These are phyloP conservation scores for Clinocottus analis DNA, from an alignment of 2,113 vertebrate genomes.

Conservation along the genomic window DNA sequence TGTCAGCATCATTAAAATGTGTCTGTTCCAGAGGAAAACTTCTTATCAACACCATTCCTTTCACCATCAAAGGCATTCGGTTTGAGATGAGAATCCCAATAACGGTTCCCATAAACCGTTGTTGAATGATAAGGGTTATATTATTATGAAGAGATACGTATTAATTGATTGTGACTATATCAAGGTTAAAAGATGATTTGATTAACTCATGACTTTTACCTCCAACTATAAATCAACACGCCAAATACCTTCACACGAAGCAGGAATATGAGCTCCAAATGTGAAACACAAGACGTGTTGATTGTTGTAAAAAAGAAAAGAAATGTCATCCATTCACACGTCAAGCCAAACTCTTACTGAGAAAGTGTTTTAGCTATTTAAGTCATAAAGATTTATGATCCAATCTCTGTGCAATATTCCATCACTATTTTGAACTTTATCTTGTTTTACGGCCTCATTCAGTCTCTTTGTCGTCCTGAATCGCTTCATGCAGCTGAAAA, in stretches of 20 bases:
- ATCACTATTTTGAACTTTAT: background rate
- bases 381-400: conserved; percentile 14
- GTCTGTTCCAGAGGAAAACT: conserved; percentile 28
- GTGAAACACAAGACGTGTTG: background rate
- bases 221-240: background rate
- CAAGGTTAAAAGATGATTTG: background rate
- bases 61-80: background rate
- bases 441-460: conserved; percentile 29
- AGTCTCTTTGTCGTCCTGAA: background rate
- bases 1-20: conserved; percentile 22
- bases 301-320: background rate
- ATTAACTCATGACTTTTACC: background rate
- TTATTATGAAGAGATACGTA: background rate
- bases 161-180: background rate
- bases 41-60: background rate
- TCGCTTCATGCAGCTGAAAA: background rate
- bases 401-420: background rate
- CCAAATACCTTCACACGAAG: background rate
- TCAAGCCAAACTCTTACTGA: background rate
- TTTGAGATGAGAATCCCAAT: background rate
- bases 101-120: background rate
- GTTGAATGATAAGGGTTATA: background rate
- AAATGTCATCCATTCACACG: background rate
- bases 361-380: background rate
- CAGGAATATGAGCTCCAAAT: background rate